Evolutionary conservation across 2,113 vertebrate genomes (phyloP).

Genomic region (Pogonocichla stellata): DNA sequence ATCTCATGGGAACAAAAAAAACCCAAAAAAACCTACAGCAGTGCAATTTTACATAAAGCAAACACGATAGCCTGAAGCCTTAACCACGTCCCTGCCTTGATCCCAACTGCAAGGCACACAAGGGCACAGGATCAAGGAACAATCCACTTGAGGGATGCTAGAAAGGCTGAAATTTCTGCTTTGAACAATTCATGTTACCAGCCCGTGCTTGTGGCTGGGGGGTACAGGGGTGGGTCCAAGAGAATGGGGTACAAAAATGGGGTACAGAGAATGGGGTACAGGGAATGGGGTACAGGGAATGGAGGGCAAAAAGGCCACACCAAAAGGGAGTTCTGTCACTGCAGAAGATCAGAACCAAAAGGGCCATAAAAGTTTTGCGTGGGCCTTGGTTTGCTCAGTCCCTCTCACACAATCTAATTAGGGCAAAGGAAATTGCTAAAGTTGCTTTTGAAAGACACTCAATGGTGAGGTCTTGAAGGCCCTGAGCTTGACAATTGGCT

Average conservation of each 20-base stretch:
- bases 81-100: neutral
- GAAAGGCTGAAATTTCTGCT: neutral
- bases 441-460: slow-evolving; percentile 78
- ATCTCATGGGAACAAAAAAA: neutral
- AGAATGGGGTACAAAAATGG: neutral
- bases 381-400: neutral
- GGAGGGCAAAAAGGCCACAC: neutral
- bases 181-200: neutral
- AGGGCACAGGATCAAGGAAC: neutral
- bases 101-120: neutral
- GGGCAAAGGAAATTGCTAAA: slow-evolving; percentile 68
- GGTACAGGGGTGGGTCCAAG: neutral
- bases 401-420: slow-evolving; percentile 63
- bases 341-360: neutral
- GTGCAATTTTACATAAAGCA: neutral
- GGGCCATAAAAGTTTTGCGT: neutral
- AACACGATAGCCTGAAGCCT: neutral
- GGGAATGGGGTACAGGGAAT: neutral
- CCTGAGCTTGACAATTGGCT: slow-evolving; percentile 75
- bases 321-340: rapidly evolving
- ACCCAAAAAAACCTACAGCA: neutral
- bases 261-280: neutral
- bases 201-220: no score
- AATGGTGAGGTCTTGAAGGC: slow-evolving; percentile 69
- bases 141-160: neutral